A percentile compares a stretch with the other conserved stretches of the same genome.
phyloP scores from a whole-genome alignment of 2,888 invertebrate genomes.

The Shargacucullia verbasci region DNA sequence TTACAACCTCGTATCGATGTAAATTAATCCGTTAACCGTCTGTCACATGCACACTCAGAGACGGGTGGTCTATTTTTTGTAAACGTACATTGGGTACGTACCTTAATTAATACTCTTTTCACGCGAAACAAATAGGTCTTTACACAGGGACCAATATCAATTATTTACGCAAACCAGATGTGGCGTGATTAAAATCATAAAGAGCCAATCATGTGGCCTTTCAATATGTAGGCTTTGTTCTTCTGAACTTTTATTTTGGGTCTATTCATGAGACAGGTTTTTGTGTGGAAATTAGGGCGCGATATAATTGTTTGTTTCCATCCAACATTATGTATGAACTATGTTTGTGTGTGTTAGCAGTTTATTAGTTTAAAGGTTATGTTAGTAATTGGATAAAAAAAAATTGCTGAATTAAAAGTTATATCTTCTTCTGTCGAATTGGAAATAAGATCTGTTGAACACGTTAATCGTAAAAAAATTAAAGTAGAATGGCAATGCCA shows the following conservation, averaged over 20 bases:
- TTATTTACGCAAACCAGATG: constrained; percentile 19
- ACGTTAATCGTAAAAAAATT: no score
- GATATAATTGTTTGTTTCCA: constrained; percentile 13
- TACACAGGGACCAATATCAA: constrained; percentile 1
- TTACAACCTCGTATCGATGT: not conserved
- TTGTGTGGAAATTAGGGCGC: constrained; percentile 36
- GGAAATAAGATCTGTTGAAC: no score
- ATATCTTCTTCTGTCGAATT: no score
- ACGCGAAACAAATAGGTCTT: not conserved
- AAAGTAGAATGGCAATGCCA: no score
- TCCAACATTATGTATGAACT: not conserved
- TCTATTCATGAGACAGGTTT: constrained; percentile 34
- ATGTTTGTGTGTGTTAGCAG: constrained; percentile 2
- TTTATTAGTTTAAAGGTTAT: no score
- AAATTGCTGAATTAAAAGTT: no score
- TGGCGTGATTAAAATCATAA: constrained; percentile 1
- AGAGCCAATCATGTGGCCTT: constrained; percentile 17
- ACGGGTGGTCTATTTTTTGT: constrained; percentile 9
- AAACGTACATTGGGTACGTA: not conserved
- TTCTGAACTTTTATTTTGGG: constrained; percentile 22
- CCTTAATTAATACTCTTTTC: constrained; percentile 21
- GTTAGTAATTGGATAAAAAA: no score
- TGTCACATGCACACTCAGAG: not conserved
- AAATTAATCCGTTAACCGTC: not conserved
- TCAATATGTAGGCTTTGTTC: constrained; percentile 36